Evolutionary conservation across 2,113 vertebrate species (phyloP).

Genomic region (Sinocyclocheilus grahami): DNA sequence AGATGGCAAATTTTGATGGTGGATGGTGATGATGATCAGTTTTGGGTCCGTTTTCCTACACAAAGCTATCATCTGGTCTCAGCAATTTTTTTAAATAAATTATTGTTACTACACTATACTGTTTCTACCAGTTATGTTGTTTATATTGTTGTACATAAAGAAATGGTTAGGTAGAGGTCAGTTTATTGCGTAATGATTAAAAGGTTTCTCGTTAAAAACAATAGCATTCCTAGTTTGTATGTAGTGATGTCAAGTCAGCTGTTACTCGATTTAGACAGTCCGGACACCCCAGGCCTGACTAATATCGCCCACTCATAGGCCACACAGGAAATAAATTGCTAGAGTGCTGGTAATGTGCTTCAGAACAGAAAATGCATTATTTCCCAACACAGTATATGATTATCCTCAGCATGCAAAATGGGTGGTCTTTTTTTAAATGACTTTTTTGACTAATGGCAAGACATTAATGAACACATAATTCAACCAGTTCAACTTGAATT

Average conservation of each 20-base stretch:
- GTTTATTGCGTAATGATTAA: not conserved
- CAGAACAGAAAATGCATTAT: slow-evolving; percentile 12
- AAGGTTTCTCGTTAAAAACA: not conserved
- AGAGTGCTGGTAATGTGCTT: slow-evolving; percentile 33
- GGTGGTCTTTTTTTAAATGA: slow-evolving; percentile 3
- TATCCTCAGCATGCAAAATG: slow-evolving; percentile 17
- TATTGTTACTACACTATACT: too few species aligned
- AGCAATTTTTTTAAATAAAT: too few species aligned
- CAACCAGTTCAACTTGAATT: not conserved
- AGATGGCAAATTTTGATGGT: too few species aligned
- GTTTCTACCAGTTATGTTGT: too few species aligned
- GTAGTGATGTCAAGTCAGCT: not conserved
- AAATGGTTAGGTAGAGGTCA: too few species aligned
- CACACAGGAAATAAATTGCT: slow-evolving; percentile 2
- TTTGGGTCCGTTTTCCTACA: too few species aligned
- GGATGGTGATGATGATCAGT: too few species aligned
- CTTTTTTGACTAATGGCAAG: slow-evolving; percentile 5
- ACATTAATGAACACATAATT: slow-evolving; percentile 5
- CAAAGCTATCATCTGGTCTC: too few species aligned
- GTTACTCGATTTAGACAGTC: not conserved
- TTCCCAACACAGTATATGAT: slow-evolving; percentile 8
- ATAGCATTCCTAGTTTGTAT: not conserved
- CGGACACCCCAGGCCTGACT: slow-evolving; percentile 12
- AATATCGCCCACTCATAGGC: not conserved
- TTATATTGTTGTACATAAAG: too few species aligned